These are phyloP conservation scores for Archips xylosteana DNA, from an alignment of 2,888 invertebrate species.

Conservation along the genomic window DNA sequence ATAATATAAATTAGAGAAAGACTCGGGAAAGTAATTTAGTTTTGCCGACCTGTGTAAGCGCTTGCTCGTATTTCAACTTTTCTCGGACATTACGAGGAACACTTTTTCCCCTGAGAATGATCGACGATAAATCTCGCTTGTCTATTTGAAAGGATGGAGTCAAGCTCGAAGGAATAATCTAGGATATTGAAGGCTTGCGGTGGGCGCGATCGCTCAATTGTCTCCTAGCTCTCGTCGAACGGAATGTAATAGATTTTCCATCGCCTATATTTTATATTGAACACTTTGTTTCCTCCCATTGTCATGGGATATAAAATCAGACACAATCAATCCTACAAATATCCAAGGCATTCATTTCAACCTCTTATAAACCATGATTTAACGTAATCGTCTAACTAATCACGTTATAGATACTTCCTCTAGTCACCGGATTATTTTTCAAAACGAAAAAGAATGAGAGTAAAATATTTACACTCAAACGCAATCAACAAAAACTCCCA, in stretches of 20 bases:
- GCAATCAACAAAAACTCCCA: slow-evolving; percentile 80
- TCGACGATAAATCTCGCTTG: slow-evolving; percentile 43
- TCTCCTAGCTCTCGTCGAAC: slow-evolving; percentile 55
- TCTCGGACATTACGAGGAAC: slow-evolving; percentile 7
- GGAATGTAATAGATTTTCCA: slow-evolving; percentile 45
- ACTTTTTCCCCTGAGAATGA: neutral
- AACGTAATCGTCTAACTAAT: slow-evolving; percentile 25
- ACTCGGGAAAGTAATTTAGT: slow-evolving; percentile 55
- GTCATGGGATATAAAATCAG: neutral
- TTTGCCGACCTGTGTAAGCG: slow-evolving; percentile 48
- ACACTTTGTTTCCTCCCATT: slow-evolving; percentile 19
- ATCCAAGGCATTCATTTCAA: slow-evolving; percentile 6
- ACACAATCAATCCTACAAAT: slow-evolving; percentile 6
- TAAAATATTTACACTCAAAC: slow-evolving; percentile 77
- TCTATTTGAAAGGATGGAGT: slow-evolving; percentile 51
- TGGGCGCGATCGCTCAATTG: slow-evolving; percentile 70
- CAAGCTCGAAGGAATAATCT: slow-evolving; percentile 67
- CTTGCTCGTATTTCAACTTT: slow-evolving; percentile 43
- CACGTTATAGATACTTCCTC: slow-evolving; percentile 45
- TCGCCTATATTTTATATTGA: neutral
- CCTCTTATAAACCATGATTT: slow-evolving; percentile 8
- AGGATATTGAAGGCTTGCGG: slow-evolving; percentile 59
- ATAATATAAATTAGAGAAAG: slow-evolving; percentile 51
- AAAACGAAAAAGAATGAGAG: slow-evolving; percentile 62
- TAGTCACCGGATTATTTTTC: slow-evolving; percentile 54